Evolutionary conservation across 2,888 invertebrate species (phyloP), one percentile per base, ranked within the genome.

Genomic region (Sarcophaga carnaria): DNA sequence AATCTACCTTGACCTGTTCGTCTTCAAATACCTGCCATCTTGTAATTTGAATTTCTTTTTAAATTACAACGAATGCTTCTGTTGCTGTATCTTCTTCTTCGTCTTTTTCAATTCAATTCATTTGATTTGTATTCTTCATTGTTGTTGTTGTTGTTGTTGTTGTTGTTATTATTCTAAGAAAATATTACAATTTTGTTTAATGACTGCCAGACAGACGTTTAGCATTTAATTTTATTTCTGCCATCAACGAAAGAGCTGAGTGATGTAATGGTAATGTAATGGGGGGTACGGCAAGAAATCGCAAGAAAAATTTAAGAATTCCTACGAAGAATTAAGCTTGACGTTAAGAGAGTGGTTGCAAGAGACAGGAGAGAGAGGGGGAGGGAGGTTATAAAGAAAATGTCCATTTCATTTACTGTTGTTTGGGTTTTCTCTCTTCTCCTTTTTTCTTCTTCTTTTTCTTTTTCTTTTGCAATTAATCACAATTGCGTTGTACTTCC

Each of bases 391-490:
- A 62, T 27, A 70, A 81, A 20, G 74, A 72, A 78, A 87, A 84
- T 87, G 87, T 84, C 84, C 84, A 81, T 87, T 81, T 70, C 75
- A 80, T 74, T 83, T 86, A 60, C 71, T 72, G 62, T 67, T 45
- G 25, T 62, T 27, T 37, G 62, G 45, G 54, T 47, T 59, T 59
- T 70, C 62, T 70, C 62, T 64, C 11, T 25, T 80, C 64, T 14
- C 17, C 64, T 76, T 67, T 79, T 80, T 47, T 75, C 64, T 63
- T 75, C 25, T 6, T 66, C 62, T 86, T 27, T 4, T 6, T 66
- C 62, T 87, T 27, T 27, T 37, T 37, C 37, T 88, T 89, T 90
- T 89, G 91, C 92, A 92, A 91, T 92, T 91, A 91, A 92, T 91
- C 90, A 90, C 91, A 91, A 91, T 91, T 91, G 92, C 91, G 89